These are phyloP conservation scores for Neria commutata DNA, from an alignment of 2,888 invertebrate genomes.

Conservation along the genomic window DNA sequence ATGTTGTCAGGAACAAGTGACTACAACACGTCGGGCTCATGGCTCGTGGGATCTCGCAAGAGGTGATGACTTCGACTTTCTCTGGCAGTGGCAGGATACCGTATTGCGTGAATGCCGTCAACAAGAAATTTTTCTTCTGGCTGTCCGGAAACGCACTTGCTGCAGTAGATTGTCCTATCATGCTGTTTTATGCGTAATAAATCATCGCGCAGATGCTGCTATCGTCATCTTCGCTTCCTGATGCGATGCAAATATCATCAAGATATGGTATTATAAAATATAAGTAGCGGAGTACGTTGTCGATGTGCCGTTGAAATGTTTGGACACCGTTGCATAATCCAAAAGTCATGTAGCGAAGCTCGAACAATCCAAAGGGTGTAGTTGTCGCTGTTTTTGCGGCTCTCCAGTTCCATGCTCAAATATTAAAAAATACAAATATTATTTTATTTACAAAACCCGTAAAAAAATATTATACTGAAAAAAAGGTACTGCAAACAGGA, in stretches of 20 bases:
- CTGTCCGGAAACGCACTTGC: background rate
- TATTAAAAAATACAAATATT: too few species aligned
- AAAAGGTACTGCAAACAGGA: too few species aligned
- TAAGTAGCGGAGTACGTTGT: background rate
- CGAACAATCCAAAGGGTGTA: background rate
- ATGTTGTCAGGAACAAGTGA: constrained; percentile 19
- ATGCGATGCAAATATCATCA: constrained; percentile 1
- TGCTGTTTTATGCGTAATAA: background rate
- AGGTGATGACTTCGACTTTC: background rate
- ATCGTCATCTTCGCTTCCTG: background rate
- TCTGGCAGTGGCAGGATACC: background rate
- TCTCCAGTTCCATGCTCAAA: too few species aligned
- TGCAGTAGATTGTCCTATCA: background rate
- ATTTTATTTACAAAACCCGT: too few species aligned
- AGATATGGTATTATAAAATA: background rate
- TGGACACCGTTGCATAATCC: constrained; percentile 1
- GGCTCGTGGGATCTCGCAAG: constrained; percentile 13
- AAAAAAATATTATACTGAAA: too few species aligned
- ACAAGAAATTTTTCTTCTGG: background rate
- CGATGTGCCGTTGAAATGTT: constrained; percentile 3
- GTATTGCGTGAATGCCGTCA: background rate
- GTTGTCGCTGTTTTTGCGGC: background rate
- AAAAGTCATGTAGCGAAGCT: constrained; percentile 4
- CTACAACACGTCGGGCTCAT: constrained; percentile 24
- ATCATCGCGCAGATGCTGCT: background rate